Conservation (phyloP, 2,113 vertebrate genomes). For the Hylia prasina region DNA sequence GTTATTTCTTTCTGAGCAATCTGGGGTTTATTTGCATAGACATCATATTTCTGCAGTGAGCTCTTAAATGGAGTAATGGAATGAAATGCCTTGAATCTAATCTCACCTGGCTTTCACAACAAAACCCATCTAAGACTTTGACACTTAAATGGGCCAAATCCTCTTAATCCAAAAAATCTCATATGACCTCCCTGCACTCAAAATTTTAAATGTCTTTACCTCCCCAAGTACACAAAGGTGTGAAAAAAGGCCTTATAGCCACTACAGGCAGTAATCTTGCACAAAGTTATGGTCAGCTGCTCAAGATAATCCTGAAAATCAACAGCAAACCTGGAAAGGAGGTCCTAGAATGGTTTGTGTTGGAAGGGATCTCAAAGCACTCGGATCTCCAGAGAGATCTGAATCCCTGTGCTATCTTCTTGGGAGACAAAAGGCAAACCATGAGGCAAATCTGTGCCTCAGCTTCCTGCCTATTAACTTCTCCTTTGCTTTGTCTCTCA, state of each 20-base stretch:
- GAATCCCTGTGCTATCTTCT: not conserved
- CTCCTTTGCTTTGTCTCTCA: not conserved
- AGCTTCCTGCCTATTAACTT: not conserved
- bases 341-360: not conserved
- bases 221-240: not conserved
- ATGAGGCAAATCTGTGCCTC: not conserved
- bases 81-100: not conserved
- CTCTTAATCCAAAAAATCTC: not conserved
- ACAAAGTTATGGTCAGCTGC: not conserved
- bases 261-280: not conserved
- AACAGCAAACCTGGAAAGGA: not conserved
- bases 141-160: not conserved
- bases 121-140: not conserved
- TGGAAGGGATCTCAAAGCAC: not conserved
- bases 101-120: not conserved
- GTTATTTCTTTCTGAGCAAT: not conserved
- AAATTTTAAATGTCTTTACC: not conserved
- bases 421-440: not conserved
- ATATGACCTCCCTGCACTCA: not conserved
- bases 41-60: not conserved
- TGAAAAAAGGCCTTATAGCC: not conserved
- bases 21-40: not conserved
- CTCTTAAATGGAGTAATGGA: not conserved
- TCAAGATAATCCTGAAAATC: not conserved
- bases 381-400: accelerated